A percentile compares a stretch with the other conserved stretches of the same genome.
These are phyloP conservation scores for Leucophora obtusa DNA, from an alignment of 2,888 invertebrate species.

Conservation along the genomic window DNA sequence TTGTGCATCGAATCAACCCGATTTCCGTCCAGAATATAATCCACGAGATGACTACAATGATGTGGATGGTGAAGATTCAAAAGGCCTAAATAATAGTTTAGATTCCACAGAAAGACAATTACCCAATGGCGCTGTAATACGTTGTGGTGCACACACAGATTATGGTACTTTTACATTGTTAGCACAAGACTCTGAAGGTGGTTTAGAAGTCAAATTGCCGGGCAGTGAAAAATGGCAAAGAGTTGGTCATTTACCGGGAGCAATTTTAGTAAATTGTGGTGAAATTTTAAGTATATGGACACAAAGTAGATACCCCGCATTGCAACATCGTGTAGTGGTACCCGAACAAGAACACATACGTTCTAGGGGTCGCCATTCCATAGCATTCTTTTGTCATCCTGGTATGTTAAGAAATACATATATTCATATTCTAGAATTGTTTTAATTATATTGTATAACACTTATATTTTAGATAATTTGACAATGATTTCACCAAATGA, in stretches of 20 bases:
- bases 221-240: constrained; percentile 85
- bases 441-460: background rate
- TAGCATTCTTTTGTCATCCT: constrained; percentile 88
- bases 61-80: constrained; percentile 65
- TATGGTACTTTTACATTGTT: constrained; percentile 87
- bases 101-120: constrained; percentile 74
- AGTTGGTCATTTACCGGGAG: constrained; percentile 87
- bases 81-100: constrained; percentile 55
- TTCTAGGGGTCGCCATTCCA: constrained; percentile 85
- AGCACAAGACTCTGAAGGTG: constrained; percentile 87
- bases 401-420: constrained; percentile 76
- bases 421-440: background rate
- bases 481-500: constrained; percentile 78
- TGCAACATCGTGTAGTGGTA: constrained; percentile 86
- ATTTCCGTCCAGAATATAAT: constrained; percentile 76
- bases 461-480: constrained; percentile 72
- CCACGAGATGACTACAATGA: constrained; percentile 73
- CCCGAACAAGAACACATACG: constrained; percentile 83
- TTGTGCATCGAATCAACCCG: constrained; percentile 76
- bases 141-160: constrained; percentile 87
- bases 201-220: constrained; percentile 82
- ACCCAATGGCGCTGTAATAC: constrained; percentile 79
- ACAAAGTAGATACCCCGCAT: constrained; percentile 83
- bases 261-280: constrained; percentile 87
- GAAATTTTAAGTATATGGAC: constrained; percentile 88